Base-by-base conservation (phyloP, 2,113 vertebrate species). In the Seriola quinqueradiata region DNA sequence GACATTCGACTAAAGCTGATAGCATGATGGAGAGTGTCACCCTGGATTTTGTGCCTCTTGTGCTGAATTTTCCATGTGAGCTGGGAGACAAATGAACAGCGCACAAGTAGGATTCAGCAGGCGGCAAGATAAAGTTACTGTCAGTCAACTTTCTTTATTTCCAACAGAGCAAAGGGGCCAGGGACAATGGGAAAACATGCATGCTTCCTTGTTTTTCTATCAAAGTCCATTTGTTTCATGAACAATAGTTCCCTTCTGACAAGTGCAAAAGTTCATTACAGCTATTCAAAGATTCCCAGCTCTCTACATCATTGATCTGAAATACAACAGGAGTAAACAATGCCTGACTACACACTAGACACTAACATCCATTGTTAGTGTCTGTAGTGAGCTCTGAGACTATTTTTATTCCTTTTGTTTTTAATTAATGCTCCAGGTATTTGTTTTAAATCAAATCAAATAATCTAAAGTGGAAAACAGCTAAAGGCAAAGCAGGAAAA, bases 351-450 rank as follows among this genome's bases (percentile, higher is more conserved):
- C 86, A 76, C 74, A 77, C 57, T 16, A 48, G 71, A 86, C 67
- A 61, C 21, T 67, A 28, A 1, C 60, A 83, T 85, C 68, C 23
- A 79, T 83, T 58, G 23, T 40, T 12, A n/a, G 32, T 28, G 64
- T 90, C 82, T 11, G 88, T 83, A 52, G 19, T 28, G 60, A 81
- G 42, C 61, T 32, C 40, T 46, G 36, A 72, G 79, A 73, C 60
- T 16, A 76, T 74, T 79, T 81, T 28, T 2, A 54, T 79, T 85
- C 48, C 57, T 78, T 52, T 23, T 36, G 54, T 42, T 87, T 83
- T 82, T 82, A 76, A 87, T 87, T 75, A 82, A 83, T 83, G 70
- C 42, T 77, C 55, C 54, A 71, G 38, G 75, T 71, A 70, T 79
- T 36, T 70, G 70, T 79, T 36, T 70, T 74, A 7, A 70, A 28